These are phyloP conservation scores for Coturnix japonica DNA, from an alignment of 2,113 vertebrate genomes.

Conservation along the genomic window DNA sequence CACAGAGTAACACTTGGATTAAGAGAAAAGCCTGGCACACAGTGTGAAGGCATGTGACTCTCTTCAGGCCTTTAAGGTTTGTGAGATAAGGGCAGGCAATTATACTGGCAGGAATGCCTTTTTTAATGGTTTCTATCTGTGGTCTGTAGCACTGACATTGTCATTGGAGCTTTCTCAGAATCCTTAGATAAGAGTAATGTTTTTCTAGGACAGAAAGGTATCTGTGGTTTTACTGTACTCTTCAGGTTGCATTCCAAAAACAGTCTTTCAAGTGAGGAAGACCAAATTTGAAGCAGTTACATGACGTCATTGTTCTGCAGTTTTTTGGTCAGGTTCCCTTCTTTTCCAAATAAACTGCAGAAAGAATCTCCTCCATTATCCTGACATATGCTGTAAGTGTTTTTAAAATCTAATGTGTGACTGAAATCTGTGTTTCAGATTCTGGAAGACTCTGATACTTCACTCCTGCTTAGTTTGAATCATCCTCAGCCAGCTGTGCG, in stretches of 20 bases:
- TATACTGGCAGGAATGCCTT: conserved; percentile 14
- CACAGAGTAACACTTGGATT: background rate
- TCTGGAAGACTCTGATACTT: conserved; percentile 88
- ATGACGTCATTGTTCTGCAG: background rate
- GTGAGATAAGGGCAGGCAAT: background rate
- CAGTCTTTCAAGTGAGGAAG: background rate
- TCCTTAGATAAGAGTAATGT: conserved; percentile 37
- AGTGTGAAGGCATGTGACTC: conserved; percentile 10
- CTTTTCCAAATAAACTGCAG: background rate
- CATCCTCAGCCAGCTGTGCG: conserved; percentile 89
- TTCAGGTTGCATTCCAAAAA: background rate
- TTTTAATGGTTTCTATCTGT: conserved; percentile 29
- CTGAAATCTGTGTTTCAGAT: conserved; percentile 79
- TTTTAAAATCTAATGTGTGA: background rate
- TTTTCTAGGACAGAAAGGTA: conserved; percentile 18
- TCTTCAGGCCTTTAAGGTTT: background rate
- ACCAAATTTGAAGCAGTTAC: background rate
- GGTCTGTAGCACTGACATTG: conserved; percentile 36
- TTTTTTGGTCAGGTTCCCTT: background rate
- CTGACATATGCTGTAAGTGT: background rate
- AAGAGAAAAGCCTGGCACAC: background rate
- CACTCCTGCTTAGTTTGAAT: conserved; percentile 92
- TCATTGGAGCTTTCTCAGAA: conserved; percentile 56
- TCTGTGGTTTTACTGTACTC: conserved; percentile 26
- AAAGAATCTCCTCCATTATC: background rate